A percentile compares a stretch with the other conserved stretches of the same genome.
These are phyloP conservation scores for Saxicola maurus DNA, from an alignment of 2,797 vertebrate species.

Conservation along the genomic window DNA sequence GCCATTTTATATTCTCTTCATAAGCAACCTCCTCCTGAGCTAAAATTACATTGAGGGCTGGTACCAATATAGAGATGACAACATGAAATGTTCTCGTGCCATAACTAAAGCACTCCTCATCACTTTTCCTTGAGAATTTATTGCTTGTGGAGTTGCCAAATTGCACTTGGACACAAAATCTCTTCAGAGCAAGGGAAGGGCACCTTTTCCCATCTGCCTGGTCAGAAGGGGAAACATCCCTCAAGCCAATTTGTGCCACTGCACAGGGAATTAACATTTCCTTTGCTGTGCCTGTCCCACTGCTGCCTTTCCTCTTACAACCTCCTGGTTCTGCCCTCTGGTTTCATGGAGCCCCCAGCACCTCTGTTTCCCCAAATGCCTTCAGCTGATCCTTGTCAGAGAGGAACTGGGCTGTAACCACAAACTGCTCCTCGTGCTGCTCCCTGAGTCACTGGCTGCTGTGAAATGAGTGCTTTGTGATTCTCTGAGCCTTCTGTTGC, in stretches of 20 bases:
- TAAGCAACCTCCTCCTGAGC: not conserved
- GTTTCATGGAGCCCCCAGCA: accelerated
- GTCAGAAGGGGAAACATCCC: not conserved
- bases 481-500: not conserved
- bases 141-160: slow-evolving; percentile 11
- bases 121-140: not conserved
- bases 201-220: slow-evolving; percentile 16
- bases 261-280: not conserved
- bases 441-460: not conserved
- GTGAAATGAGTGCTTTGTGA: not conserved
- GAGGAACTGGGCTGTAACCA: not conserved
- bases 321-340: not conserved
- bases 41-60: not conserved
- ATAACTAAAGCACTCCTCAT: not conserved
- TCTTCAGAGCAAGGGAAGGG: not conserved
- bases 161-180: not conserved
- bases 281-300: not conserved
- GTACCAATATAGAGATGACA: not conserved
- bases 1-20: not conserved
- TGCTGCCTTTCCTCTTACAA: not conserved
- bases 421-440: accelerated
- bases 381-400: not conserved
- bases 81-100: not conserved
- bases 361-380: not conserved
- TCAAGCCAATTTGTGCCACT: not conserved